Base-by-base conservation (phyloP, 2,888 invertebrate genomes). In the Ennomos quercinarius region DNA sequence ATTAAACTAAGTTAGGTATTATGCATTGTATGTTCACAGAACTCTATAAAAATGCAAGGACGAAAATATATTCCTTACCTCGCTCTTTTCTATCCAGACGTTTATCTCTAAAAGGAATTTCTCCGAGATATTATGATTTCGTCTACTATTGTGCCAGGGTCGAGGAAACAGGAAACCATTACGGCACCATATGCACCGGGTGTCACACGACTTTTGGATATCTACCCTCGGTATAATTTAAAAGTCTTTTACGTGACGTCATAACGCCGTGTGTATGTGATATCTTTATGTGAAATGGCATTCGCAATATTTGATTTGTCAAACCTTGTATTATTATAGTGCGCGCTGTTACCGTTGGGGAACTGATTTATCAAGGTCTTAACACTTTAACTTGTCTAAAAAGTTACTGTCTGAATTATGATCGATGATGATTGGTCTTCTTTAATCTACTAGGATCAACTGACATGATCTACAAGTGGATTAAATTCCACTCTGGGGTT, bases 91-190 rank as follows among this genome's bases (percentile, higher is more conserved):
- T 9, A 27, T 2, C 39, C 36, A 43, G 51, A 79, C 77, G 78
- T 80, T 79, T 80, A 76, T 71, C 72, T 65, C 41, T 72, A 80
- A 78, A 76, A 72, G 73, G 70, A 70, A 72, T 80, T 75, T 74
- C 64, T 70, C 68, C 68, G 72, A 71, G 75, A 77, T 80, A 81
- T 84, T 84, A 81, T 84, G 84, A 86, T 86, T 89, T 84, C 80
- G 81, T 83, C 80, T 78, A 76, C 80, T 77, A 87, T 88, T 89
- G 87, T 86, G 83, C 55, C 63, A 66, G 69, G 75, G 78, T 74
- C 66, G 74, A 86, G 89, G 87, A 87, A 89, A 80, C 88, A 80
- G 90, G 90, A 90, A 90, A 78, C 89, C 90, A 89, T 90, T 89
- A 89, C 77, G 77, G 81, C 79, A 77, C 78, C 84, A 82, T 83